Conservation (phyloP, 2,797 vertebrate genomes). For the Nannoperca australis region DNA sequence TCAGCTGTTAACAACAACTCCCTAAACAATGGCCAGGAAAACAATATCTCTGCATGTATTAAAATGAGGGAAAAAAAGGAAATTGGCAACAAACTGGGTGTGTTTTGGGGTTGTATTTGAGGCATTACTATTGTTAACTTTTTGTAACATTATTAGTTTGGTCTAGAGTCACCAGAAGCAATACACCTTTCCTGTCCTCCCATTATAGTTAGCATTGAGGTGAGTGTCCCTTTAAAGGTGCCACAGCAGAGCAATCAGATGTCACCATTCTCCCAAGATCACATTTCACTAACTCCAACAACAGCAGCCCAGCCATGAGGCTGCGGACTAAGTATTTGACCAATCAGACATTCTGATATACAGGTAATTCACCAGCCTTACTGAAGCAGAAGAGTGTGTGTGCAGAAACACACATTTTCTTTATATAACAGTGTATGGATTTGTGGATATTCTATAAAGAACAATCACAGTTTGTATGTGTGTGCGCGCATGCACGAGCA, state of each 20-base stretch:
- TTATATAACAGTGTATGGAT: not conserved
- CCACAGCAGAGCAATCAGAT: not conserved
- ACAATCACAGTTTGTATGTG: not conserved
- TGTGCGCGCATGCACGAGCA: too few relatives aligned
- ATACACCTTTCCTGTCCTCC: constrained; percentile 1
- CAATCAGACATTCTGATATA: not conserved
- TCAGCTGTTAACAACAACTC: not conserved
- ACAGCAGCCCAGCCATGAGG: not conserved
- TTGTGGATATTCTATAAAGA: not conserved
- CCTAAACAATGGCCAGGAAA: constrained; percentile 8
- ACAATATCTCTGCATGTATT: constrained; percentile 1
- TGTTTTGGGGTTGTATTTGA: not conserved
- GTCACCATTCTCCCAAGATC: constrained; percentile 6
- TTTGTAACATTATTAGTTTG: constrained; percentile 2
- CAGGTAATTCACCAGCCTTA: not conserved
- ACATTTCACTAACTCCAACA: not conserved
- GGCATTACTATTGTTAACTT: not conserved
- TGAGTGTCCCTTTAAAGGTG: constrained; percentile 1
- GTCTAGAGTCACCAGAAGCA: not conserved
- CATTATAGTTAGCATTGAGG: not conserved
- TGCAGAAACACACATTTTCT: not conserved
- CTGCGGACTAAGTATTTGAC: not conserved
- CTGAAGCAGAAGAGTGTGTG: not conserved
- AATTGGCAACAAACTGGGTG: not conserved
- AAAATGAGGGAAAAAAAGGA: not conserved